These are phyloP conservation scores for Macrosiphum euphorbiae DNA, from an alignment of 2,888 invertebrate genomes.

Conservation along the genomic window DNA sequence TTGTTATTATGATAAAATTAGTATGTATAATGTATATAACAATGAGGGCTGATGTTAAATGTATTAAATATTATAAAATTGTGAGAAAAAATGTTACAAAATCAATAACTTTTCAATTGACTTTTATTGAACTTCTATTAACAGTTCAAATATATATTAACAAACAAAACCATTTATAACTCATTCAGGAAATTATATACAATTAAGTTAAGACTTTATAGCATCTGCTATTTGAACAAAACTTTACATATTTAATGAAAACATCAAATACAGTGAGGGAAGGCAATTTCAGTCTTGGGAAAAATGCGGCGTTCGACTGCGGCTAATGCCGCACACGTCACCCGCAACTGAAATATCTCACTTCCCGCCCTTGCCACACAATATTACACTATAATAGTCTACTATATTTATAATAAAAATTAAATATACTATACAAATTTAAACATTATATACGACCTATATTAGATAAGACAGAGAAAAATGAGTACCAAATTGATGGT, in stretches of 20 bases:
- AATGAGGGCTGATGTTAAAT: neutral
- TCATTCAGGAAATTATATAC: no score
- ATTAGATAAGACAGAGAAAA: neutral
- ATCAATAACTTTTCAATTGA: neutral
- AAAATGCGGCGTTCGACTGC: no score
- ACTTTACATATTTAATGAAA: neutral
- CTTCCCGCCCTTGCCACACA: no score
- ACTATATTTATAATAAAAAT: no score
- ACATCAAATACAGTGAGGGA: no score
- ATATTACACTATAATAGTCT: no score
- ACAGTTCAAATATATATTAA: neutral
- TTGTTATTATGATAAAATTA: neutral
- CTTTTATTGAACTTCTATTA: neutral
- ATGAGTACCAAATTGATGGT: neutral
- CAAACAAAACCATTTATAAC: neutral
- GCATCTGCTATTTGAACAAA: neutral
- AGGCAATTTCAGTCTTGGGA: no score
- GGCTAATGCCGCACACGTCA: no score
- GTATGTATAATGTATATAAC: no score
- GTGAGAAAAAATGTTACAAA: neutral
- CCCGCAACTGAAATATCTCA: no score
- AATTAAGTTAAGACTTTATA: neutral
- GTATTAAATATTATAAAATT: neutral
- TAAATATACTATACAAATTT: neutral
- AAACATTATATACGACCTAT: neutral